Evolutionary conservation across 2,113 vertebrate species (phyloP), one percentile per base, ranked within the genome.

Genomic region (Corydoras maculifer): DNA sequence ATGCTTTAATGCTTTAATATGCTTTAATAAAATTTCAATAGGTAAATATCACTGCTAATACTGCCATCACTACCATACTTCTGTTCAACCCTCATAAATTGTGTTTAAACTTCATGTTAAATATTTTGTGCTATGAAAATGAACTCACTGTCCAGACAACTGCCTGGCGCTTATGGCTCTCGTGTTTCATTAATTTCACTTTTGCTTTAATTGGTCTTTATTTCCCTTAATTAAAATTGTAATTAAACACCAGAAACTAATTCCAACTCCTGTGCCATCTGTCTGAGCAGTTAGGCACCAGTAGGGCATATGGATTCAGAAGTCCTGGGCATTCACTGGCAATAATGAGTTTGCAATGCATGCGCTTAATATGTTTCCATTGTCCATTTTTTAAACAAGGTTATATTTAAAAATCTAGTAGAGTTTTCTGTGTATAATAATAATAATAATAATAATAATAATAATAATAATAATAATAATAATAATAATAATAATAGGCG

Each of bases 191-290:
- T 88, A 88, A 83, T 86, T 88, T 88, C 84, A 84, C 84, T 86
- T 81, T 80, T 67, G 79, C 83, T 87, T 87, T 89, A 89, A 90
- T 88, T 88, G 88, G 88, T 86, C 86, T 83, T 88, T 88, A 87
- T 90, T 89, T 88, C 88, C 88, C 84, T 78, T 85, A 84, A 88
- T 88, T 87, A 87, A 74, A 75, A 85, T 84, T 76, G 75, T 90
- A 90, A 89, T 90, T 89, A 90, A 90, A 89, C 84, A 89, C 84
- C 86, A 87, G 84, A 87, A 88, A 88, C 81, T 80, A 86, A 87
- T 86, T 85, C 70, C 58, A 81, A 80, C 18, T 82, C 76, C 77
- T 62, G 81, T 80, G 82, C 89, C 89, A 89, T 90, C 89, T 89
- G 88, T 83, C 84, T 79, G 78, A 83, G 82, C 84, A 85, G 78